A percentile compares a stretch with the other conserved stretches of the same genome.
Conservation (phyloP, 2,113 vertebrate genomes). For the Rhadina sibilatrix region DNA sequence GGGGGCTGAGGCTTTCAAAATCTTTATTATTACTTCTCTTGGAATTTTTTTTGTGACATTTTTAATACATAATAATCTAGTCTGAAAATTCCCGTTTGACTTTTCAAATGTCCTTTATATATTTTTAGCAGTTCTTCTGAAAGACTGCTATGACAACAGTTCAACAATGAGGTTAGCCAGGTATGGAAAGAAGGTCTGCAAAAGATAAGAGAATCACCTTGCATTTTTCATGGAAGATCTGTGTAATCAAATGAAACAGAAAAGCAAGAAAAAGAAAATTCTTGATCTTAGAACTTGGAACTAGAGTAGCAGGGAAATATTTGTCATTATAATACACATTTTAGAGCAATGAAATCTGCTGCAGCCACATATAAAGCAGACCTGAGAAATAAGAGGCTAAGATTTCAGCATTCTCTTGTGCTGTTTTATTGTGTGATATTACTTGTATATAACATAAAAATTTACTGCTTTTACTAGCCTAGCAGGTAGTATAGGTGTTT, state of each 20-base stretch:
- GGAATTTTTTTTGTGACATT: neutral
- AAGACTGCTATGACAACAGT: neutral
- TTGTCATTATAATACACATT: neutral
- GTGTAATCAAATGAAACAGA: neutral
- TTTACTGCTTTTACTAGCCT: neutral
- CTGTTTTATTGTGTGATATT: neutral
- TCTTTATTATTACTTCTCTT: neutral
- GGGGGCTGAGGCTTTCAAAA: neutral
- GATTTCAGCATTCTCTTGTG: neutral
- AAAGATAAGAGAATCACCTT: neutral
- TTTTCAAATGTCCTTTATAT: neutral
- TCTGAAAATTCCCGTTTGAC: neutral
- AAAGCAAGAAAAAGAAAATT: neutral
- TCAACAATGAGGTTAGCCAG: neutral
- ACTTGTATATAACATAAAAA: neutral
- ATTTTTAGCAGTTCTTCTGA: neutral
- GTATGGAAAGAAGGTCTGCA: neutral
- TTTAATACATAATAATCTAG: neutral
- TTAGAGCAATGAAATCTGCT: neutral
- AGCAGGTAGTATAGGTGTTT: neutral
- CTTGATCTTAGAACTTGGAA: neutral
- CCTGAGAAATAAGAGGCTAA: neutral
- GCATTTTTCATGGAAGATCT: neutral
- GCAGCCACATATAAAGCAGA: neutral
- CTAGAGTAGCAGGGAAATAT: neutral